Base-by-base conservation (phyloP, 1,140 invertebrate genomes). In the Drosophila sucinea region DNA sequence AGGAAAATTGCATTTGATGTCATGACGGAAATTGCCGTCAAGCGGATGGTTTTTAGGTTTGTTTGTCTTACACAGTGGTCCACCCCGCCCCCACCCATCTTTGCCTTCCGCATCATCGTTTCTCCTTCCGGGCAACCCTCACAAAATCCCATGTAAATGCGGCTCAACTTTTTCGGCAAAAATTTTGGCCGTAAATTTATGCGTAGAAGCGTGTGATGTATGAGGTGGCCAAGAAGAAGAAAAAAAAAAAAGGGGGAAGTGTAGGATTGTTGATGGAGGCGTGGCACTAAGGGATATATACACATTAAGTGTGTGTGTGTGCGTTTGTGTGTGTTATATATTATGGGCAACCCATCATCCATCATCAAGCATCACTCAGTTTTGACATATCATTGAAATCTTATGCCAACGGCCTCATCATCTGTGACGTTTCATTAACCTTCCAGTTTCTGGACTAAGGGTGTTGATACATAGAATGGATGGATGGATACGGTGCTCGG, bases 351-450 rank as follows among this genome's bases (percentile, higher is more conserved):
- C 38, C 80, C 77, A 89, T 89, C 77, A 89, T 89, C 84, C 85
- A 89, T 89, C 84, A 89, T 76, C 77, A 63, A 51, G 84, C 84
- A 89, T 87, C 84, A 87, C 77, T 87, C 84, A 87, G 84, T 87
- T 87, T 83, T 87, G 84, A 87, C 84, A 87, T 87, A 87, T 87
- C 84, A 87, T 89, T 89, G 84, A 89, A 89, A 89, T 89, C 80
- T 83, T 84, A 73, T 73, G 68, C 76, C 84, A 76, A 75, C 82
- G 67, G 72, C 82, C 72, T 70, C 80, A 78, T 89, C 85, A 84
- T 81, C 84, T 81, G 84, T 85, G 84, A 89, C 84, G 85, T 89
- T 89, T 89, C 84, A 89, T 89, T 89, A 89, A 89, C 84, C 84
- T 17, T 35, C 44, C 29, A 57, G 25, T 25, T n/a, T 11, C 29